Base-by-base conservation (phyloP, 2,113 vertebrate species). In the Fukomys damarensis region DNA sequence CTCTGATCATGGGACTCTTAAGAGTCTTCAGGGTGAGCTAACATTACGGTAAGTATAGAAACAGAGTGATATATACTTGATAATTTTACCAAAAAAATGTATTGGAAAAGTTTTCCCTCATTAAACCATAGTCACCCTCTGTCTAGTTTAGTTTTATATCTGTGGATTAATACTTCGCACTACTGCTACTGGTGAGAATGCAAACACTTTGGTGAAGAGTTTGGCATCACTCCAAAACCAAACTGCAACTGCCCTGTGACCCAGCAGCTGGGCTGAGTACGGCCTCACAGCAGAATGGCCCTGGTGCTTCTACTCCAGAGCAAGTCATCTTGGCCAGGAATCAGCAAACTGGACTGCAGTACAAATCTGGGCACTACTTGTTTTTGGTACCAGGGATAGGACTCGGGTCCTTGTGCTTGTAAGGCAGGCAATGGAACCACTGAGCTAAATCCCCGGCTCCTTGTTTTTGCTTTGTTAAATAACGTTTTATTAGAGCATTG, bases 71-170 rank as follows among this genome's bases (percentile, higher is more conserved):
- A 52, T 68, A 56, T 76, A 70, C 58, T 77, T 89, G 41, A 65
- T 43, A 54, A 61, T 95, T 87, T 74, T 86, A 30, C 87, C 54
- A 81, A 59, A 65, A 63, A 54, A 26, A 76, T 91, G 86, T 88
- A 26, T 59, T 88, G 77, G 16, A 38, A 70, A 54, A 6, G 0
- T 54, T 41, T 86, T n/a, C 8, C 65, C 54, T 65, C 46, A 19
- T 76, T 81, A 56, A 43, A 2, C 63, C 38, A 35, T 43, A 35
- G n/a, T 20, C 7, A 20, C 9, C 7, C 52, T 43, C 24, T 30
- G 14, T 63, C 43, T 43, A 58, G 56, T n/a, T 83, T 46, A 83
- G 46, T 92, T 83, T 92, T 83, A 46, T 74, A 4, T 86, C 2
- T 88, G 4, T 76, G 19, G 32, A 49, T 95, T 52, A 74, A 63